Base-by-base conservation (phyloP, 2,797 vertebrate species). In the Poeciliopsis paucimaculata region DNA sequence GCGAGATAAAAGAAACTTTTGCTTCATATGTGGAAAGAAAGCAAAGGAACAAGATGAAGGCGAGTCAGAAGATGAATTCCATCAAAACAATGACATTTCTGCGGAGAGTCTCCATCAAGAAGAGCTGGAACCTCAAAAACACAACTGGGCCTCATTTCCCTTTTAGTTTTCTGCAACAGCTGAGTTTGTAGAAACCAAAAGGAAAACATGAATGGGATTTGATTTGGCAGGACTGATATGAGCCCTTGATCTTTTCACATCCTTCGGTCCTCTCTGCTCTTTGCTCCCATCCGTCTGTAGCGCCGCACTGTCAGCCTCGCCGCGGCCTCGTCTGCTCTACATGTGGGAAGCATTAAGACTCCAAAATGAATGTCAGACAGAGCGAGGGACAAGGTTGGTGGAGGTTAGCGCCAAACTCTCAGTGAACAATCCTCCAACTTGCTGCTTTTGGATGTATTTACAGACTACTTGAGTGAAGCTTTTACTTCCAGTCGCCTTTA, bases 321-420 rank as follows among this genome's bases (percentile, higher is more conserved):
- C 90, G 82, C 80, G 88, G 84, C 86, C 60, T 86, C 81, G 74
- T 90, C 76, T 83, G 77, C 83, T 84, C 74, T n/a, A 86, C 94
- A 94, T 88, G 85, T 95, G 94, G 94, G 85, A 94, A 89, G 77
- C 82, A 94, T 95, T 94, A 93, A 34, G 72, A 84, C 57, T 87
- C 72, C 82, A 76, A 77, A 88, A 89, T 82, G 26, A 91, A 91
- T 87, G 89, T 89, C 76, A 53, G 72, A 81, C 31, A 84, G 87
- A 87, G 84, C 70, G 55, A 62, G 77, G 84, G 82, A 75, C 73
- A 82, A 79, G 85, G 77, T 87, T 92, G 92, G 90, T 72, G 90
- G 80, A 83, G 51, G 89, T 93, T 94, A 90, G 82, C 77, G n/a
- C 73, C 45, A 51, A 51, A 51, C 77, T 91, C 82, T 85, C 62